A percentile compares a stretch with the other conserved stretches of the same genome.
Evolutionary conservation across 1,140 invertebrate species (phyloP).

Genomic region (Drosophila nigrodunni): DNA sequence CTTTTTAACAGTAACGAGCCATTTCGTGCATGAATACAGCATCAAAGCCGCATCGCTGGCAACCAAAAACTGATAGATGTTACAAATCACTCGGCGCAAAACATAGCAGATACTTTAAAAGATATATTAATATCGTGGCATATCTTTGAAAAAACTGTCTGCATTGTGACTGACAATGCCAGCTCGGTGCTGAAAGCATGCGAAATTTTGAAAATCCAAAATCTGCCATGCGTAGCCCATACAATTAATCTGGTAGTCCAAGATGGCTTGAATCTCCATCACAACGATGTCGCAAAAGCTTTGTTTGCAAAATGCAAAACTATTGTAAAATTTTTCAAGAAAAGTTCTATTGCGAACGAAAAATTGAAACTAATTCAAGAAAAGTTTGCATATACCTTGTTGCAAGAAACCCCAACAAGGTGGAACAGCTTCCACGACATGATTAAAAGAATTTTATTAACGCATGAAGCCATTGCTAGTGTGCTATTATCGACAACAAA

Average conservation of each 20-base stretch:
- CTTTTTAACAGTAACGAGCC: conserved; percentile 29
- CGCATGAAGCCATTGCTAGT: conserved; percentile 22
- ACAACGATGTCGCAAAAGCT: conserved; percentile 5
- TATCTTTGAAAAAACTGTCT: conserved; percentile 34
- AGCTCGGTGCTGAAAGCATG: conserved; percentile 36
- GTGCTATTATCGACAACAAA: conserved; percentile 26
- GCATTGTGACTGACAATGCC: conserved; percentile 32
- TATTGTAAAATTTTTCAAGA: too few species aligned
- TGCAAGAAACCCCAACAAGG: conserved; percentile 35
- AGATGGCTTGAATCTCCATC: conserved; percentile 32
- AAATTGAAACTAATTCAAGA: conserved; percentile 33
- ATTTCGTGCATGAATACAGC: conserved; percentile 23
- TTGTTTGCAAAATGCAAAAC: conserved; percentile 19
- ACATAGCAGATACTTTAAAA: conserved; percentile 37
- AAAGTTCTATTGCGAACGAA: conserved; percentile 21
- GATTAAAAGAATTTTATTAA: conserved; percentile 29
- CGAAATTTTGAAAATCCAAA: conserved; percentile 24
- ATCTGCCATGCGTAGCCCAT: conserved; percentile 39
- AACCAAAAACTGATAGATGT: conserved; percentile 20
- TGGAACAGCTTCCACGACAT: conserved; percentile 34
- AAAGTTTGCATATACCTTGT: conserved; percentile 22
- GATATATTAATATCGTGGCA: conserved; percentile 34
- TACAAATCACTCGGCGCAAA: conserved; percentile 39
- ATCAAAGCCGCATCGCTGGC: conserved; percentile 22
- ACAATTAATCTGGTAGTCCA: conserved; percentile 35